Percentiles rank a stretch among this genome's conserved stretches.
Evolutionary conservation across 2,797 vertebrate genomes (phyloP).

Genomic region (Pangasius larnaudii): DNA sequence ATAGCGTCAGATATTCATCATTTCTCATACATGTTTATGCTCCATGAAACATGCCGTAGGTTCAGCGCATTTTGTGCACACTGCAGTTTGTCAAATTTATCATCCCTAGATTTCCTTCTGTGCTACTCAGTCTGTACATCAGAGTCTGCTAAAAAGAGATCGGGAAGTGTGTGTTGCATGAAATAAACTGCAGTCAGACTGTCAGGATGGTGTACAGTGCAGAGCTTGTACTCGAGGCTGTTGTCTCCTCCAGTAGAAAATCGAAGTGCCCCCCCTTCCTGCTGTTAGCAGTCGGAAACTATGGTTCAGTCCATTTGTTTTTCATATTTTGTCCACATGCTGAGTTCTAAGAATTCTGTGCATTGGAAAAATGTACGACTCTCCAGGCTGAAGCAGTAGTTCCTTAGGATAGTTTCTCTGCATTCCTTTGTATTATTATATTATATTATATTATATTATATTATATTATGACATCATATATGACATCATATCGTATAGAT

Average conservation of each 20-base stretch:
- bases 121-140: constrained; percentile 13
- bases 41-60: neutral
- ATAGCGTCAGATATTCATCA: constrained; percentile 32
- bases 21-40: constrained; percentile 21
- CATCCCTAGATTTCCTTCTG: constrained; percentile 32
- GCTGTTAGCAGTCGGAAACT: constrained; percentile 16
- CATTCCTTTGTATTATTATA: neutral
- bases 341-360: constrained; percentile 4
- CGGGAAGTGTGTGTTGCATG: constrained; percentile 27
- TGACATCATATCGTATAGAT: neutral
- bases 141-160: constrained; percentile 19
- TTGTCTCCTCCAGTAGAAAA: neutral
- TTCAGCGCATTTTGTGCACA: neutral
- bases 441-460: neutral
- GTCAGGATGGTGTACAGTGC: constrained; percentile 2
- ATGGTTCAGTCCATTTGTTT: constrained; percentile 29
- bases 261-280: neutral
- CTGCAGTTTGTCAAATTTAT: constrained; percentile 22
- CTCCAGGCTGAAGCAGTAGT: constrained; percentile 2
- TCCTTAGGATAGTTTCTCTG: neutral
- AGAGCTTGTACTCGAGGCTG: constrained; percentile 10
- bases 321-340: constrained; percentile 14
- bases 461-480: neutral
- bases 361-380: constrained; percentile 9
- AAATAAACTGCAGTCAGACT: constrained; percentile 2